Base-by-base conservation (phyloP, 2,888 invertebrate genomes). In the Clistopyga incitator region DNA sequence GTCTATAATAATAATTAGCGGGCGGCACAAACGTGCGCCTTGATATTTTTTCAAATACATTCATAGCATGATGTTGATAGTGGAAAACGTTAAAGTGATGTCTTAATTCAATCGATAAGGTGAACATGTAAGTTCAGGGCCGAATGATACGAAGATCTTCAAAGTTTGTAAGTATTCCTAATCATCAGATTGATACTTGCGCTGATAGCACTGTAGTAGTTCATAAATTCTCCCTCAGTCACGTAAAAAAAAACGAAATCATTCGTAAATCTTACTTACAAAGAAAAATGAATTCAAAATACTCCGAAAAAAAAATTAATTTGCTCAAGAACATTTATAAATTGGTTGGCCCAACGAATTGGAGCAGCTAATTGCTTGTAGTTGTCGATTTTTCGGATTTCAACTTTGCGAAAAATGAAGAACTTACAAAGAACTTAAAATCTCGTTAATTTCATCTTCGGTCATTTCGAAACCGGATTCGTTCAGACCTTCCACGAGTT, bases 111-210 rank as follows among this genome's bases (percentile, higher is more conserved):
- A 56, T 71, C 34, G 18, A 23, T 54, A 38, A 18, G 6, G 54
- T 70, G 15, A 2, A 6, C 0, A 68, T 45, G 61, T 47, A 47
- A n/a, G 67, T 45, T 54, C 47, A 8, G 15, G 20, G 47, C 45
- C 23, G 15, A 64, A 64, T 64, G 6, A 42, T 23, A 50, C 4
- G 52, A 15, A 20, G n/a, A 47, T 56, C 81, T 88, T 95, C 96
- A 98, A 78, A 98, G 94, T 92, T 98, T 97, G 94, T 97, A 99
- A 0, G 98, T 96, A 90, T 97, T 97, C 81, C 98, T 95, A 96
- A 99, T 97, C 97, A 99, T 97, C 84, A 99, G 94, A 93, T 98
- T 99, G 88, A 99, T 97, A 0, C 98, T 98, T 54, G 98, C 98
- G 92, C 98, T 98, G 87, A 99, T 97, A 18, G 97, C 98, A 79